These are phyloP conservation scores for Apodemia hepburni DNA, from an alignment of 2,888 invertebrate genomes.

Conservation along the genomic window DNA sequence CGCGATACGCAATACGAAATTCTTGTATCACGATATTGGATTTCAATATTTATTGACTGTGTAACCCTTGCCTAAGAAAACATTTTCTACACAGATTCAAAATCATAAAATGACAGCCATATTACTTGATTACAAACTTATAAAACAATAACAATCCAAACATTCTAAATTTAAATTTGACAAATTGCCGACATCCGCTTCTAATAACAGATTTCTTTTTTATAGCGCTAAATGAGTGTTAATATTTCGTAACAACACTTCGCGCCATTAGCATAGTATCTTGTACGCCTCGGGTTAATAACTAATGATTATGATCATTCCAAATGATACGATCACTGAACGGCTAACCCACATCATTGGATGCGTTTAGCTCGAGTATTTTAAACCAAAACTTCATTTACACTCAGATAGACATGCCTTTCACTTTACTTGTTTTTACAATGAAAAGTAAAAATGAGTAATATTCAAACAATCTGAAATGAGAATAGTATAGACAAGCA, in stretches of 20 bases:
- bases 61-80: too few species aligned
- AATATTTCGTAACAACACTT: slow-evolving; percentile 3
- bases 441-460: too few species aligned
- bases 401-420: background rate
- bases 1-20: too few species aligned
- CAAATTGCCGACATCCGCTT: background rate
- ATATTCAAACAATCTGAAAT: too few species aligned
- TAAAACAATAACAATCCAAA: background rate
- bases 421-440: too few species aligned
- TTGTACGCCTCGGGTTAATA: slow-evolving; percentile 2
- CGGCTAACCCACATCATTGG: slow-evolving; percentile 4
- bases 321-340: slow-evolving; percentile 5
- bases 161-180: background rate
- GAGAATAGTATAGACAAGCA: too few species aligned
- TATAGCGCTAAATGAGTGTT: slow-evolving; percentile 4
- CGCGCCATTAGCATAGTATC: background rate
- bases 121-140: too few species aligned
- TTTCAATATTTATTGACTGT: too few species aligned
- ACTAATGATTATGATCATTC: slow-evolving; percentile 12
- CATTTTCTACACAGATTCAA: too few species aligned
- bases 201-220: background rate
- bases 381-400: background rate
- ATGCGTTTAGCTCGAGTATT: background rate
- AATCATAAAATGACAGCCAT: too few species aligned
- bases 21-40: too few species aligned